Evolutionary conservation across 1,140 invertebrate genomes (phyloP).

Genomic region (Drosophila insularis): DNA sequence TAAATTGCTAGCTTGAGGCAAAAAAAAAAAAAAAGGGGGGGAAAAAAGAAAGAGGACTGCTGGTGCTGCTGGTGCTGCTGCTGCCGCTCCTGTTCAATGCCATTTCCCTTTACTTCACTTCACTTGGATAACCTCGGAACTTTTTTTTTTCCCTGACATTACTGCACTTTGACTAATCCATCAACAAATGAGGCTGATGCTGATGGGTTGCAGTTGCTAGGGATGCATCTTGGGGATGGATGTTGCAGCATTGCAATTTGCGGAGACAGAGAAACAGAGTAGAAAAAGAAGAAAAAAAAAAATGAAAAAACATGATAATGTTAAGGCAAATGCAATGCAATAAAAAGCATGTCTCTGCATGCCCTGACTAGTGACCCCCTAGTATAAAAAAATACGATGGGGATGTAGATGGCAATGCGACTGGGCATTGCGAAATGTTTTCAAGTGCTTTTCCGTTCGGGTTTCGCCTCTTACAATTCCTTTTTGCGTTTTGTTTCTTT

Average conservation of each 20-base stretch:
- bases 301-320: background rate
- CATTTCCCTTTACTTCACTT: background rate
- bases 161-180: conserved; percentile 77
- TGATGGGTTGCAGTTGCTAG: conserved; percentile 38
- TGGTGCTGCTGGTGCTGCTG: conserved; percentile 55
- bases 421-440: conserved; percentile 28
- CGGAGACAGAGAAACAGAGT: conserved; percentile 27
- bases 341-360: conserved; percentile 54
- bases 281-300: background rate
- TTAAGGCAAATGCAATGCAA: conserved; percentile 50
- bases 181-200: conserved; percentile 76
- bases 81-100: conserved; percentile 54
- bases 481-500: conserved; percentile 49
- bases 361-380: conserved; percentile 11
- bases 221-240: conserved; percentile 31
- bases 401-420: background rate
- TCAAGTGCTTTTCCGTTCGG: conserved; percentile 55
- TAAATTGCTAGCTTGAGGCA: conserved; percentile 6
- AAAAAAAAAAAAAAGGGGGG: background rate
- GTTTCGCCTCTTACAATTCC: conserved; percentile 40
- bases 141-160: conserved; percentile 23
- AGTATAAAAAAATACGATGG: background rate
- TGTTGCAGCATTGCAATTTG: conserved; percentile 43
- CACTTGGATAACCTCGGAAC: background rate
- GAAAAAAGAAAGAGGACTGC: conserved; percentile 9